Conservation (phyloP, 1,140 invertebrate genomes). For the Drosophila truncata region DNA sequence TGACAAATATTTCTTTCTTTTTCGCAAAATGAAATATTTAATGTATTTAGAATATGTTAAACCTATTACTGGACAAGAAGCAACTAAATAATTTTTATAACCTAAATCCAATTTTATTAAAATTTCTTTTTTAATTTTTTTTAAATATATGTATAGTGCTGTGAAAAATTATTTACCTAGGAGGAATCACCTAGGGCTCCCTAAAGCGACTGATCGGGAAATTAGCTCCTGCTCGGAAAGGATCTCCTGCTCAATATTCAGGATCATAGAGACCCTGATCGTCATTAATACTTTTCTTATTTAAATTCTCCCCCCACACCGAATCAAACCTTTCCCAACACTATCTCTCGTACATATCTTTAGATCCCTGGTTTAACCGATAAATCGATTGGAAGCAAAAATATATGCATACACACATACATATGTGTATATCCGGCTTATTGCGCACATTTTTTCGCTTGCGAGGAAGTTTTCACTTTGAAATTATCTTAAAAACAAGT, state of each 20-base stretch:
- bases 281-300: accelerated
- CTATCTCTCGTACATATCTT: not conserved
- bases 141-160: not conserved
- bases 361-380: conserved; percentile 1
- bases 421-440: not conserved
- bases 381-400: not conserved
- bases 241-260: not conserved
- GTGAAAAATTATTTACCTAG: not conserved
- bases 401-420: not conserved
- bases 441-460: not conserved
- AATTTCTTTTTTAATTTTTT: not conserved
- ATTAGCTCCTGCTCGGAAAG: not conserved
- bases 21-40: not conserved
- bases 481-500: not conserved
- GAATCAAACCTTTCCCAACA: not conserved
- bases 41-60: not conserved
- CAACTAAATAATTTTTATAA: no score
- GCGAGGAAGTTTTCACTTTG: not conserved
- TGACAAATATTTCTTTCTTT: not conserved
- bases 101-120: no score
- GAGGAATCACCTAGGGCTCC: not conserved
- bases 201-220: not conserved
- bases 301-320: not conserved
- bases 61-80: not conserved
- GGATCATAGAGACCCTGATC: not conserved